Evolutionary conservation across 2,113 vertebrate genomes (phyloP).

Genomic region (Eulemur macaco): DNA sequence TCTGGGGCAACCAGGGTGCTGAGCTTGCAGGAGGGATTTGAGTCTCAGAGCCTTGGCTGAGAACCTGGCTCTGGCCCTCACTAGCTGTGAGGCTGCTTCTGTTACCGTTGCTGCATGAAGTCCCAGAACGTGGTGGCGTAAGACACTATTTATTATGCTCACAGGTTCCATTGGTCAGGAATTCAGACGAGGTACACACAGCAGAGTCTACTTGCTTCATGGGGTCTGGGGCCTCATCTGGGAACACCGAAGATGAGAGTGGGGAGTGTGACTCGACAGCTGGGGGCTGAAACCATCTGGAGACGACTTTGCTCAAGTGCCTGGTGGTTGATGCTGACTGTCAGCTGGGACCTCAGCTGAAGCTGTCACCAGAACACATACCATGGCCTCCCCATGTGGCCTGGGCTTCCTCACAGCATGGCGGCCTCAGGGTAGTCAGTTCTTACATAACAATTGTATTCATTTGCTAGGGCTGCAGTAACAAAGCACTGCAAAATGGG

Average conservation of each 20-base stretch:
- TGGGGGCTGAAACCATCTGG: neutral
- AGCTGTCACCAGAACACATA: neutral
- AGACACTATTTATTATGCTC: neutral
- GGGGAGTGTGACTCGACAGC: neutral
- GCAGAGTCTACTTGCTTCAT: neutral
- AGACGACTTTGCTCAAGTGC: neutral
- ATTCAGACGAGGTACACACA: neutral
- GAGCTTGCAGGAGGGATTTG: neutral
- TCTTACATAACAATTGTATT: neutral
- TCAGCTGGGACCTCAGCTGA: neutral
- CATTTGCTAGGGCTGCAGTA: neutral
- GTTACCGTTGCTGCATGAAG: neutral
- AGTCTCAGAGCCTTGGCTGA: neutral
- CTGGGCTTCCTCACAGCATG: neutral
- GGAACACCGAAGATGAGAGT: neutral
- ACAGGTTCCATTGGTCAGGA: neutral
- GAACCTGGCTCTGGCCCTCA: neutral
- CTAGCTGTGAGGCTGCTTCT: neutral
- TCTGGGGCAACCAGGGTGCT: neutral
- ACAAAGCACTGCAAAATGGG: rapidly evolving
- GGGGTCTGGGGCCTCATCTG: neutral
- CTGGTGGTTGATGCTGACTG: neutral
- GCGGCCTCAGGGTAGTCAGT: neutral
- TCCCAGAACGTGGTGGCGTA: neutral
- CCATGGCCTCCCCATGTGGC: neutral